Evolutionary conservation across 2,113 vertebrate genomes (phyloP), one percentile per base, ranked within the genome.

Genomic region (Gavialis gangeticus): DNA sequence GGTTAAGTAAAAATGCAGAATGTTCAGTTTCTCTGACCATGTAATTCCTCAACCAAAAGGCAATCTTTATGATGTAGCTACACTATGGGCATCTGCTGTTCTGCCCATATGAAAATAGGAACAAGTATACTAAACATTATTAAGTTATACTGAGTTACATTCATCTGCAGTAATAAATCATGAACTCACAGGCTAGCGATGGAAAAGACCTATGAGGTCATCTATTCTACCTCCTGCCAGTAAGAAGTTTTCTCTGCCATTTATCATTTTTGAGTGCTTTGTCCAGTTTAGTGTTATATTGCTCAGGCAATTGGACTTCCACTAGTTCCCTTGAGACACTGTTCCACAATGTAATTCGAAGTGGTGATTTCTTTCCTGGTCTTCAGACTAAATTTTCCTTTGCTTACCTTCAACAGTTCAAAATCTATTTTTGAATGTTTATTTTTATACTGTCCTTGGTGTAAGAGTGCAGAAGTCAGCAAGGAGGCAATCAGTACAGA

Each of bases 231-330:
- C 76, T 96, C 75, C 87, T 95, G 93, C 92, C 89, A 95, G 75
- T 22, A 84, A 94, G 85, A 21, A 73, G 91, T 92, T 63, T 84
- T 81, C 89, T 73, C 87, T 96, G 91, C 82, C 80, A 73, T 96
- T 85, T 94, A 92, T 90, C 89, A 88, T 94, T 67, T 55, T 54
- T 85, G 94, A 93, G 81, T 88, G 83, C 19, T 87, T 92, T 92
- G 62, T 91, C 78, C 91, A 86, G 85, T 64, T 81, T 91, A 69
- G 57, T 94, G 94, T 92, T 96, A 95, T 97, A 97, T 96, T 91
- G 95, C 93, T 95, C 34, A 96, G 76, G 77, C 34, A 91, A 91
- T 89, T 91, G 92, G 78, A 83, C 94, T 94, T 91, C 66, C 57
- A 58, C 11, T 85, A 12, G 83, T 95, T 92, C 92, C 86, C 93